Evolutionary conservation across 2,113 vertebrate genomes (phyloP).

Genomic region (rat (Rattus norvegicus)): DNA sequence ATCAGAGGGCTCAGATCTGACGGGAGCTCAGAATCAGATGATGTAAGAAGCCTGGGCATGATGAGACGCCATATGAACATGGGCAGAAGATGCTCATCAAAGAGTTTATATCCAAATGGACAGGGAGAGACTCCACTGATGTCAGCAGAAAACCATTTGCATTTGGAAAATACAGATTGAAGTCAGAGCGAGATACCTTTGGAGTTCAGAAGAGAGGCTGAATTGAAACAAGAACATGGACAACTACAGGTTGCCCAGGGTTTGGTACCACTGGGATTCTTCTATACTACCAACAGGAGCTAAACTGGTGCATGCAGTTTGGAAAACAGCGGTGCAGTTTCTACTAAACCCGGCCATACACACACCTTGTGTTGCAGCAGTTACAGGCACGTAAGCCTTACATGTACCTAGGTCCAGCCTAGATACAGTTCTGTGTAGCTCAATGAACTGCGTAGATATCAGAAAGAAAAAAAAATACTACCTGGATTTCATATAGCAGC

Average conservation of each 20-base stretch:
- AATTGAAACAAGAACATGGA: background rate
- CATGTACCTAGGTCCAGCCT: background rate
- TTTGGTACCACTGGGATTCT: background rate
- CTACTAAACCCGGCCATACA: background rate
- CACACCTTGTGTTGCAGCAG: background rate
- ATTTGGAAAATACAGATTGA: background rate
- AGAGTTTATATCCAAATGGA: fast-evolving
- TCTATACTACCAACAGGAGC: background rate
- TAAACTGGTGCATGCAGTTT: fast-evolving
- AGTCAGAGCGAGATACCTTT: fast-evolving
- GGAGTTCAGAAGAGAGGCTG: background rate
- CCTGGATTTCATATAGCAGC: background rate
- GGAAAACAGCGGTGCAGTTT: background rate
- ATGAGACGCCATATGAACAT: background rate
- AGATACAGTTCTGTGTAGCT: background rate
- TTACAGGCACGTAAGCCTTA: background rate
- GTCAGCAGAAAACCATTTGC: background rate
- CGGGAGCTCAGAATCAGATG: background rate
- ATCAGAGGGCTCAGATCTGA: background rate
- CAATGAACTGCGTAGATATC: too few species aligned
- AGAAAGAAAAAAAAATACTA: background rate
- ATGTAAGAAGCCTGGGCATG: background rate
- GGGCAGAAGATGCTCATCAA: background rate
- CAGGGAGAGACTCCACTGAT: fast-evolving
- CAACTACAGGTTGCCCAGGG: background rate